A percentile compares a stretch with the other conserved stretches of the same genome.
Evolutionary conservation across 2,888 invertebrate species (phyloP).

Genomic region (Sarcophaga subvicina): DNA sequence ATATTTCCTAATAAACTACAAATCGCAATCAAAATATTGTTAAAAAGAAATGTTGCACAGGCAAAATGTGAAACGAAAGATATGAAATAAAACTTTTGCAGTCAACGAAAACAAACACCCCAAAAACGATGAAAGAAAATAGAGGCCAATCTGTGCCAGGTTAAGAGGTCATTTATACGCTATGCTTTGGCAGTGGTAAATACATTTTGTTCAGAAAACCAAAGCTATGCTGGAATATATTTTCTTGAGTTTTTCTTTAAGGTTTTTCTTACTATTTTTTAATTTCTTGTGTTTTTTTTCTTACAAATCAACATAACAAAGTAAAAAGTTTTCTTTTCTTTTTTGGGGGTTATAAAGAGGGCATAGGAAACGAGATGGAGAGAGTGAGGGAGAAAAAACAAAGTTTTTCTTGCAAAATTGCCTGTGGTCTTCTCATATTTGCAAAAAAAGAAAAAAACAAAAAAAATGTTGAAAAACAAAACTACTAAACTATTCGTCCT

Average conservation of each 20-base stretch:
- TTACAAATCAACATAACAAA: slow-evolving; percentile 68
- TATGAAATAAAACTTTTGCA: slow-evolving; percentile 19
- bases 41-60: neutral
- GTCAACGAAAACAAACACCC: neutral
- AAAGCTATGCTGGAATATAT: slow-evolving; percentile 29
- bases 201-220: neutral
- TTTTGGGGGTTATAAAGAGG: neutral
- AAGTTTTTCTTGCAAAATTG: slow-evolving; percentile 51
- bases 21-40: slow-evolving; percentile 42
- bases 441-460: neutral
- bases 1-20: slow-evolving; percentile 57
- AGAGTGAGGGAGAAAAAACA: slow-evolving; percentile 11
- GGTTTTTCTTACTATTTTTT: neutral
- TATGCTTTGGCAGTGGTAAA: neutral
- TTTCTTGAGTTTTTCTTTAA: neutral
- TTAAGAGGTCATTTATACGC: slow-evolving; percentile 64
- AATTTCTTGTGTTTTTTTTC: slow-evolving; percentile 29
- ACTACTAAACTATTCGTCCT: slow-evolving; percentile 59
- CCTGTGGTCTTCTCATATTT: slow-evolving; percentile 60
- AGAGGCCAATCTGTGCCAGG: slow-evolving; percentile 58
- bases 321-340: slow-evolving; percentile 55
- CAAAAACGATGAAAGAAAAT: neutral
- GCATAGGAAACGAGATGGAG: neutral
- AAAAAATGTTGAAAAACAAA: slow-evolving; percentile 54
- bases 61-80: neutral